Base-by-base conservation (phyloP, 2,113 vertebrate genomes). In the Haplochromis burtoni region DNA sequence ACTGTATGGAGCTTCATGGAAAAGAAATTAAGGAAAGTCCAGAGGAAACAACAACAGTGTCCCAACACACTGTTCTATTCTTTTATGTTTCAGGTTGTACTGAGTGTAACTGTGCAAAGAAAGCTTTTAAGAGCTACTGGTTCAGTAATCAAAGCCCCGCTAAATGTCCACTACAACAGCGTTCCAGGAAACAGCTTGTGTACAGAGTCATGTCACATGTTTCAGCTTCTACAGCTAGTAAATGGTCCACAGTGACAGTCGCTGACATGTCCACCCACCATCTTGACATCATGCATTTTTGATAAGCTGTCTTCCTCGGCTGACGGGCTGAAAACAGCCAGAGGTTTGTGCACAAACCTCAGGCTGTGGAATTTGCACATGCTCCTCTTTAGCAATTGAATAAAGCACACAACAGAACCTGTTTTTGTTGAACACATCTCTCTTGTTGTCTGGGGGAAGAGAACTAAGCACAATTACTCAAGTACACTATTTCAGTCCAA, bases 21-120 rank as follows among this genome's bases (percentile, higher is more conserved):
- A 91, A 91, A 93, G 21, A 84, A 55, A 81, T 49, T 11, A 7
- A 86, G 88, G 84, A 88, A 92, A 79, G 26, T n/a, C 81, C 68
- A 81, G 47, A 92, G 86, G 87, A 90, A 88, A 81, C 66, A n/a
- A 10, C 10, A 26, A 24, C 29, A 47, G 73, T 17, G 14, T 49
- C 73, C 53, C 63, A 53, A 78, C 21, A 79, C 66, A 63, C 51
- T 86, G 63, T 84, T 87, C 35, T 68, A 24, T 55, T 49, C 24
- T 61, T 76, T 5, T 47, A 33, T 42, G 29, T 68, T 76, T 5
- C 31, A 40, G 10, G 21, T 55, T 57, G 24, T 17, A 19, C n/a
- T 42, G 24, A 21, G 17, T 55, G 9, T 71, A 45, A 61, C 6
- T 17, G 26, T 53, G 42, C 33, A 31, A 86, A 89, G 82, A 81